Evolutionary conservation across 2,888 invertebrate genomes (phyloP).

Genomic region (Hirudinaria manillensis): DNA sequence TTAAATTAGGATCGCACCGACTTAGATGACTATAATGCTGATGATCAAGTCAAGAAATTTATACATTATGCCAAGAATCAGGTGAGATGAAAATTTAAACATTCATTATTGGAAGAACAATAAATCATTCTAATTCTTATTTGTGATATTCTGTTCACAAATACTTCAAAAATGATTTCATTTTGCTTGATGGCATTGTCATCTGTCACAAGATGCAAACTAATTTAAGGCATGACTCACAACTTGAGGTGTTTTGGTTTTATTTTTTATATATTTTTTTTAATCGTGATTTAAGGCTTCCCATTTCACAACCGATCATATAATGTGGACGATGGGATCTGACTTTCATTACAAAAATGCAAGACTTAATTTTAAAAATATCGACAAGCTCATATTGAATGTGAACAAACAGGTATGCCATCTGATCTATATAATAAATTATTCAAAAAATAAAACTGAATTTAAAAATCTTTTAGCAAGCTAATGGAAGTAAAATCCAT

Average conservation of each 20-base stretch:
- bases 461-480: constrained; percentile 23
- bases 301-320: constrained; percentile 62
- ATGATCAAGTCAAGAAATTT: constrained; percentile 61
- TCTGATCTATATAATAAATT: neutral
- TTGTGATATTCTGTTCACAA: too few relatives aligned
- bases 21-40: constrained; percentile 77
- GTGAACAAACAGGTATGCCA: constrained; percentile 56
- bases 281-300: constrained; percentile 54
- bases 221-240: too few relatives aligned
- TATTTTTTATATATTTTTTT: neutral
- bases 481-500: constrained; percentile 55
- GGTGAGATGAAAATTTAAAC: constrained; percentile 39
- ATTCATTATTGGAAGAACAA: too few relatives aligned
- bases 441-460: too few relatives aligned
- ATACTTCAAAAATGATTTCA: neutral
- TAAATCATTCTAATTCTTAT: too few relatives aligned
- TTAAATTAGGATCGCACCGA: constrained; percentile 65
- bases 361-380: constrained; percentile 70
- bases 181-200: neutral
- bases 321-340: constrained; percentile 79
- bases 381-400: constrained; percentile 80
- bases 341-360: constrained; percentile 84
- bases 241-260: too few relatives aligned
- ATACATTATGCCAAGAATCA: constrained; percentile 47
- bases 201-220: too few relatives aligned